Evolutionary conservation across 2,888 invertebrate genomes (phyloP), one percentile per base, ranked within the genome.

Genomic region (Melanotus villosus): DNA sequence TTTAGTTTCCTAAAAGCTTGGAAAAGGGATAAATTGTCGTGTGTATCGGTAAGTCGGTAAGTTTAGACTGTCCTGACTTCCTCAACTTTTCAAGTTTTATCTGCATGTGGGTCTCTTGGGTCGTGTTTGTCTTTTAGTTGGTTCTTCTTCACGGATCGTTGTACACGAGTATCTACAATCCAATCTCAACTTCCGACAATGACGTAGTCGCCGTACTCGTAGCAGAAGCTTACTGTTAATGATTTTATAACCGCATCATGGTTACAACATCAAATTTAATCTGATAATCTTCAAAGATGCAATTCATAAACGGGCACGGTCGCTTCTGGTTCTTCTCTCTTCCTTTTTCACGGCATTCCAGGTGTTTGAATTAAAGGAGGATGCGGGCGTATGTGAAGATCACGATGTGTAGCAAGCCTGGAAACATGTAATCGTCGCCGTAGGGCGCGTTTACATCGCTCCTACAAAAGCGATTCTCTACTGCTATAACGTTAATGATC

Each of bases 401-500:
- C 43, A 43, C 26, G 30, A 38, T 16, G 26, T 14, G 45, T 45
- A 21, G 23, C 47, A 47, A n/a, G 14, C 41, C 32, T 54, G 26
- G 52, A 52, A 58, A 54, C 52, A 36, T 67, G 54, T 67, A 67
- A 60, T 60, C 67, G 60, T 47, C 62, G 56, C 62, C 62, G 30
- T 38, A 45, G 56, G 67, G 56, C 50, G 67, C 52, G 59, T 59
- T 59, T 59, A 43, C 59, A 45, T 32, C 59, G 63, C 63, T 52
- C 50, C 62, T 59, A 47, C 50, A 57, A 58, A 68, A 68, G 52
- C 63, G 68, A 68, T 68, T 64, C 47, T 57, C 63, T 36, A 21
- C 62, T n/a, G 68, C 50, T 45, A 50, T 68, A 68, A 68, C 50
- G 50, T 58, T 64, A 64, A 68, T 64, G 68, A 68, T 68, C 68